These are phyloP conservation scores for Stegostoma tigrinum DNA, from an alignment of 2,113 vertebrate species.

Conservation along the genomic window DNA sequence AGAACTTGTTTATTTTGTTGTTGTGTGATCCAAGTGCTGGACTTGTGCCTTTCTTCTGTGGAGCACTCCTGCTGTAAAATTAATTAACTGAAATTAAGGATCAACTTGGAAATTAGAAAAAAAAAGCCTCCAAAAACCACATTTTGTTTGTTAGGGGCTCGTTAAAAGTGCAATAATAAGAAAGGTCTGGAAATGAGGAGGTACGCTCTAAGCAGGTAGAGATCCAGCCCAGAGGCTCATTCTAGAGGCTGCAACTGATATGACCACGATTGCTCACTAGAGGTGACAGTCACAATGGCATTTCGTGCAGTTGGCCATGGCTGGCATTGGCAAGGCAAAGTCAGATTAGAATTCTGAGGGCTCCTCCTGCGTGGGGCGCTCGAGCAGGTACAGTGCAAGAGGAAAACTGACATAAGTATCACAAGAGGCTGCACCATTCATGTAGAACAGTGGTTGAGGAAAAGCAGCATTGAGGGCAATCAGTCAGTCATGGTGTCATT, in stretches of 20 bases:
- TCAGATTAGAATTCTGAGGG: neutral
- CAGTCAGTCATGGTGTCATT: too few species aligned
- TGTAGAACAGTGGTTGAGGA: neutral
- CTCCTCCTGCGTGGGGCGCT: too few species aligned
- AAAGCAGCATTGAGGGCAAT: too few species aligned
- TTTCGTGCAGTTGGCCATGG: neutral
- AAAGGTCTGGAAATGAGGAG: neutral
- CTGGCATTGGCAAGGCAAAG: neutral
- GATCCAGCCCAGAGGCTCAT: neutral
- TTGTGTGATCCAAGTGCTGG: neutral
- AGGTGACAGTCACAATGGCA: neutral
- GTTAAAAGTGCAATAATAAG: neutral
- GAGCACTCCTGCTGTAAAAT: neutral
- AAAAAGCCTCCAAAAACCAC: neutral
- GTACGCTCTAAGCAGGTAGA: too few species aligned
- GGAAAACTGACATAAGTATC: too few species aligned
- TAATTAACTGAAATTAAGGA: neutral
- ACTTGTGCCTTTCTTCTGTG: neutral
- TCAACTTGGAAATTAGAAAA: neutral
- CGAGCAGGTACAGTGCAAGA: too few species aligned
- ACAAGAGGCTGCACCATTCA: neutral
- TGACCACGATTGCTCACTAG: neutral
- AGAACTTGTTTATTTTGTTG: neutral
- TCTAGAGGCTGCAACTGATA: neutral
- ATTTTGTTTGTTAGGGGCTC: neutral